phyloP scores from a whole-genome alignment of 2,113 vertebrate species.

The Bothrops jararaca region DNA sequence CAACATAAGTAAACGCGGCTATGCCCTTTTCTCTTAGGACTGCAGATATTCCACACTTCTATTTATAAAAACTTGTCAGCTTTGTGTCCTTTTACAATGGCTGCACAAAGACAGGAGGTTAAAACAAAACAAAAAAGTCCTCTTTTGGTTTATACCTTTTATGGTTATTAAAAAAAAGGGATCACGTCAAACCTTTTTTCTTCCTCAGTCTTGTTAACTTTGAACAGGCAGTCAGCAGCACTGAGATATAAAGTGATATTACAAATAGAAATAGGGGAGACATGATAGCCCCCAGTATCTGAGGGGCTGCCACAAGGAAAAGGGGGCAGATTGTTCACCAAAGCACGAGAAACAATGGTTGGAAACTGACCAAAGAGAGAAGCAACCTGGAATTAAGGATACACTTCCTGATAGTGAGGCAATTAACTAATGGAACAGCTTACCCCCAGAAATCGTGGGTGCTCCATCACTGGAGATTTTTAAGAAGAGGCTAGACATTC shows the following conservation, averaged over 20 bases:
- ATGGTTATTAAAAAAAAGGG: slow-evolving; percentile 32
- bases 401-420: too few species aligned
- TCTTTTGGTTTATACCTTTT: slow-evolving; percentile 50
- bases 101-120: not conserved
- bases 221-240: not conserved
- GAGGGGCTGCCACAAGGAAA: too few species aligned
- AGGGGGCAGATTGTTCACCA: too few species aligned
- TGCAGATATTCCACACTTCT: slow-evolving; percentile 24
- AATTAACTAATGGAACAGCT: too few species aligned
- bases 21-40: slow-evolving; percentile 37
- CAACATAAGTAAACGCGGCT: slow-evolving; percentile 37
- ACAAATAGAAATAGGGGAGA: not conserved
- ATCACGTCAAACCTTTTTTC: not conserved
- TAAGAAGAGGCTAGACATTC: too few species aligned
- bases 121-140: slow-evolving; percentile 8
- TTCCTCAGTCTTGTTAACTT: not conserved
- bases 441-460: too few species aligned
- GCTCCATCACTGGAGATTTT: too few species aligned
- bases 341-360: too few species aligned
- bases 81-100: not conserved
- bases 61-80: slow-evolving; percentile 41
- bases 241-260: slow-evolving; percentile 16
- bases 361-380: too few species aligned
- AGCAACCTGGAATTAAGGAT: too few species aligned
- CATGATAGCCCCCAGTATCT: too few species aligned